Percentiles rank a stretch among this genome's conserved stretches.
phyloP scores from a whole-genome alignment of 2,888 invertebrate genomes.

The Seira ritae region DNA sequence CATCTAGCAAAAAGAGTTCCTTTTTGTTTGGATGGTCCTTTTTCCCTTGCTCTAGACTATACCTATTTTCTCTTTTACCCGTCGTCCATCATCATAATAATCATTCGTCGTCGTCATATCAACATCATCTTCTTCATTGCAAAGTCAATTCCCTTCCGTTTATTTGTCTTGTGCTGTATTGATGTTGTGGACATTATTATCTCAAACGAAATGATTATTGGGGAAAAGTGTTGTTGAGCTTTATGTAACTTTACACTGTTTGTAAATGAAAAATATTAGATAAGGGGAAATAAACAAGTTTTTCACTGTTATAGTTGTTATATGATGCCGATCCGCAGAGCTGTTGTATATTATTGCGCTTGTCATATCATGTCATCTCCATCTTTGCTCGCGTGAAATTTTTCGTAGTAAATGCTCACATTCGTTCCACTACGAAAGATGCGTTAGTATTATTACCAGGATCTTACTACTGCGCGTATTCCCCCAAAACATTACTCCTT shows the following conservation, averaged over 20 bases:
- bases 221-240: neutral
- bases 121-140: no score
- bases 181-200: neutral
- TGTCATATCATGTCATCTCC: neutral
- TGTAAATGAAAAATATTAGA: slow-evolving; percentile 12
- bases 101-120: no score
- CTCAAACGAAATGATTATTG: neutral
- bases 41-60: no score
- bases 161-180: slow-evolving; percentile 3
- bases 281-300: slow-evolving; percentile 17
- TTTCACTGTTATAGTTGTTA: neutral
- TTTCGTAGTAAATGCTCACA: neutral
- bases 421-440: neutral
- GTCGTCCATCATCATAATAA: no score
- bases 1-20: no score
- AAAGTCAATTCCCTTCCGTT: neutral
- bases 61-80: no score
- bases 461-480: neutral
- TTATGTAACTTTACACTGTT: slow-evolving; percentile 12
- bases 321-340: neutral
- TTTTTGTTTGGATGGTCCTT: no score
- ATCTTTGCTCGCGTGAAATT: neutral
- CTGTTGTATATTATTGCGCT: neutral
- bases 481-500: neutral
- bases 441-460: neutral